Evolutionary conservation across 1,140 invertebrate species (phyloP), one percentile per base, ranked within the genome.

Genomic region (Thrips palmi): DNA sequence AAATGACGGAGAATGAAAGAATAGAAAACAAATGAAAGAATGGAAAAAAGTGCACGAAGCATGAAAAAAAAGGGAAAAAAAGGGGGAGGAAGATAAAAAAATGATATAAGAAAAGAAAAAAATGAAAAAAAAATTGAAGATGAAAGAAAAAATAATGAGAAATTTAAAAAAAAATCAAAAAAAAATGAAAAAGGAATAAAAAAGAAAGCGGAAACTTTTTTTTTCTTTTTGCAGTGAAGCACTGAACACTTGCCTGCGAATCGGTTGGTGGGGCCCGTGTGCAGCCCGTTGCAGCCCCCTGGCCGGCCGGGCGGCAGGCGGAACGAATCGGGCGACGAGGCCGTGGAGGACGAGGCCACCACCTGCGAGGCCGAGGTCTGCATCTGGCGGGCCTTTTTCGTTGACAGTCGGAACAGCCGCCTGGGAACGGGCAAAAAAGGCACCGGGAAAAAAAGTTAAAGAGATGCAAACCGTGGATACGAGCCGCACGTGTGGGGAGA

Each of bases 291-390:
- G 49, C 79, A 83, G 1, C 76, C 62, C 52, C 42, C 41, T 24
- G 44, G 15, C n/a, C 25, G 31, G 37, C 29, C 46, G 14, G 29
- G 67, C 49, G 68, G 54, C 45, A 69, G 64, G 43, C 56, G 60
- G 12, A 75, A 57, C 0, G 79, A 79, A 47, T 80, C 77, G 1
- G 77, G 77, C 28, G 76, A 79, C 1, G 77, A 78, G 6, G 70
- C 65, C 14, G 70, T 70, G 0, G 76, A 77, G 29, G 71, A 71
- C 7, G 70, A 71, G 2, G 24, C 24, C 24, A 27, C 12, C 24
- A n/a, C 24, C 49, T 70, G 71, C 42, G 70, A 71, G 18, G 68
- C 66, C 10, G 68, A 11, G 19, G 19, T n/a, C n/a, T n/a, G n/a
- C n/a, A n/a, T n/a, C n/a, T n/a, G n/a, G n/a, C n/a, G n/a, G n/a